Conservation (phyloP, 2,888 invertebrate genomes). For the Cenopis cana region DNA sequence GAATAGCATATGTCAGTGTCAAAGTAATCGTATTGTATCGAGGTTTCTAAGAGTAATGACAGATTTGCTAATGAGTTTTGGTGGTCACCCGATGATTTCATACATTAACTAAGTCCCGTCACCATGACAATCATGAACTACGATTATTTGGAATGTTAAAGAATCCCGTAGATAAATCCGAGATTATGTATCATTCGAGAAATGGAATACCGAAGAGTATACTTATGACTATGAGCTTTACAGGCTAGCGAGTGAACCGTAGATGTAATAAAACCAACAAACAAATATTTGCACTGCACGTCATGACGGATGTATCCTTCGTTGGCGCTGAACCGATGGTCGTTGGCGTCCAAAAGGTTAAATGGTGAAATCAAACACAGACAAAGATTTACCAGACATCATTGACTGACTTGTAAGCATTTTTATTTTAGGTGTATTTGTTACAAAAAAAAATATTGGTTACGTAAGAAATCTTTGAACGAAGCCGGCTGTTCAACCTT, state of each 20-base stretch:
- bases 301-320: no score
- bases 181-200: neutral
- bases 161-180: neutral
- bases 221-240: no score
- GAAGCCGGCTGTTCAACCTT: constrained; percentile 20
- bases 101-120: neutral
- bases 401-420: neutral
- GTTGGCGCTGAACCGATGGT: no score
- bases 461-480: constrained; percentile 20
- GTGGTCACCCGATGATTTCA: no score
- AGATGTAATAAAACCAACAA: no score
- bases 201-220: neutral
- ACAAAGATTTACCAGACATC: neutral
- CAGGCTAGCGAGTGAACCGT: no score
- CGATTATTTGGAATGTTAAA: neutral
- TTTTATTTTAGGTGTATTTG: neutral
- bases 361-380: neutral
- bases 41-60: no score
- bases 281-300: no score
- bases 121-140: neutral
- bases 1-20: no score
- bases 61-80: no score
- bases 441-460: neutral
- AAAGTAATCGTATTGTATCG: no score
- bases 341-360: neutral